These are phyloP conservation scores for Sphaeridia pumilis DNA, from an alignment of 2,888 invertebrate species.

Conservation along the genomic window DNA sequence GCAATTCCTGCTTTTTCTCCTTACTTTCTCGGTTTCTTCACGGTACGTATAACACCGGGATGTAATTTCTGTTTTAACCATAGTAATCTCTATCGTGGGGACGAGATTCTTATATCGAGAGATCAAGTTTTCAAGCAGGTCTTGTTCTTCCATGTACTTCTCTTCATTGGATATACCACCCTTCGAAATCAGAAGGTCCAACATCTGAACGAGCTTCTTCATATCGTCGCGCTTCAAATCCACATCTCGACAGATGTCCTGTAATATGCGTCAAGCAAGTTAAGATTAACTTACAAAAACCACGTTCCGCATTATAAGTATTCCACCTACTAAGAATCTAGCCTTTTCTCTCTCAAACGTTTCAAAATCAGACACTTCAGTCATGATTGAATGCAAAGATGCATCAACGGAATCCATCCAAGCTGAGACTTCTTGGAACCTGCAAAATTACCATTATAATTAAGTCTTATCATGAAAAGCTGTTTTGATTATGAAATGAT, in stretches of 20 bases:
- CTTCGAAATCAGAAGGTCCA: conserved; percentile 72
- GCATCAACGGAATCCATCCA: conserved; percentile 88
- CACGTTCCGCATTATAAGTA: conserved; percentile 4
- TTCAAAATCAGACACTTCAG: conserved; percentile 71
- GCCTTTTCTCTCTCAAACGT: conserved; percentile 83
- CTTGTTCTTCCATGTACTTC: conserved; percentile 68
- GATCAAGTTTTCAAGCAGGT: conserved; percentile 66
- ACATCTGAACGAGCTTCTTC: conserved; percentile 86
- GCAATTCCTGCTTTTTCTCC: too few relatives aligned
- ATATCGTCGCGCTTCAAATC: conserved; percentile 83
- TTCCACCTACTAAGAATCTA: conserved; percentile 64
- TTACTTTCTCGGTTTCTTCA: conserved; percentile 75
- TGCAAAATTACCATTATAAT: conserved; percentile 38
- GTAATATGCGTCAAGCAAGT: conserved; percentile 20
- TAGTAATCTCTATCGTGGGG: conserved; percentile 81
- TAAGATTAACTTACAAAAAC: neutral
- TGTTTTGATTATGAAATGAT: neutral
- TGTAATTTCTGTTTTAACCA: conserved; percentile 83
- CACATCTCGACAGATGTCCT: conserved; percentile 83
- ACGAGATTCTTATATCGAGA: conserved; percentile 80
- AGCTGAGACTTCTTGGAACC: conserved; percentile 63
- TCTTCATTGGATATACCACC: conserved; percentile 53
- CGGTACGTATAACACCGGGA: conserved; percentile 86
- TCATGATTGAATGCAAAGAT: conserved; percentile 67
- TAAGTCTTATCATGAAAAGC: too few relatives aligned